Conservation (phyloP, 2,888 invertebrate genomes). For the Thumatha senex region DNA sequence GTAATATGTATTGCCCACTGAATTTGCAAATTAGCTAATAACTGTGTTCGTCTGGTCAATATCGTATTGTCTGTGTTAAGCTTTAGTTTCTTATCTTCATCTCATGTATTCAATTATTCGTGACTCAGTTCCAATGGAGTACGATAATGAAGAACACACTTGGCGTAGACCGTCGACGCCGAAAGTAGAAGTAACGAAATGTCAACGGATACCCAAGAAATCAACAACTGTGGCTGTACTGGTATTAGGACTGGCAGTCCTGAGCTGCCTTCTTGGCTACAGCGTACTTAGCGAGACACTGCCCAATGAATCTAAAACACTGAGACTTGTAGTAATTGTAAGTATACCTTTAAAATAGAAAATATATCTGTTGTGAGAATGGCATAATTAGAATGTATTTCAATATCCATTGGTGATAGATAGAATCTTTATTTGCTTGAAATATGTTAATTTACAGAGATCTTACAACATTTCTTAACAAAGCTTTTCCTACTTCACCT, state of each 20-base stretch:
- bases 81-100: constrained; percentile 9
- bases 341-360: constrained; percentile 37
- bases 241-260: constrained; percentile 71
- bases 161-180: constrained; percentile 65
- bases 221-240: constrained; percentile 70
- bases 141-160: constrained; percentile 69
- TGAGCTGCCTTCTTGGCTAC: constrained; percentile 76
- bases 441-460: no score
- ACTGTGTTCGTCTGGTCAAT: no score
- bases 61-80: constrained; percentile 1
- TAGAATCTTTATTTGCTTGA: no score
- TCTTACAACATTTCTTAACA: no score
- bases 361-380: no score
- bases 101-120: constrained; percentile 40
- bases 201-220: constrained; percentile 62
- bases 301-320: constrained; percentile 74
- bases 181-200: constrained; percentile 50
- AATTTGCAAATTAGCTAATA: no score
- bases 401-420: no score
- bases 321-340: constrained; percentile 70
- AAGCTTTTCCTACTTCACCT: no score
- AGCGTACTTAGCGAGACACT: constrained; percentile 75
- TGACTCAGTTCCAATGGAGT: constrained; percentile 60
- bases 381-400: no score
- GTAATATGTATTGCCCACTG: not conserved